Percentiles rank a stretch among this genome's conserved stretches.
Conservation (phyloP, 2,797 vertebrate genomes). For the Pempheris klunzingeri region DNA sequence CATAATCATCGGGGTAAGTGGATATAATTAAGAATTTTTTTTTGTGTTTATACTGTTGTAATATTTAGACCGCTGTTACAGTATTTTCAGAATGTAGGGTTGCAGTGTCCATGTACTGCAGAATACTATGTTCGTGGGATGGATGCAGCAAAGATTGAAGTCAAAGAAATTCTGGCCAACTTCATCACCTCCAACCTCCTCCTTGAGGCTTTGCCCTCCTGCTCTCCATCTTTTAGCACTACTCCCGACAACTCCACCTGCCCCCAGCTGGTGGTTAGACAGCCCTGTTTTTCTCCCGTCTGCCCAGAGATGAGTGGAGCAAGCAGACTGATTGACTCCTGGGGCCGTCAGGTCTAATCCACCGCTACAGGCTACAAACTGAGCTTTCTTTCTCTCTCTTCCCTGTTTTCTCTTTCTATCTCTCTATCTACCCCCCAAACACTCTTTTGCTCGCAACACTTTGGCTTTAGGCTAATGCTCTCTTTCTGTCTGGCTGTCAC, state of each 20-base stretch:
- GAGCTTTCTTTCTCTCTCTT: slow-evolving; percentile 28
- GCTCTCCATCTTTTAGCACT: slow-evolving; percentile 32
- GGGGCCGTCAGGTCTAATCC: slow-evolving; percentile 65
- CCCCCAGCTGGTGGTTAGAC: slow-evolving; percentile 48
- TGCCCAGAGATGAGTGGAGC: slow-evolving; percentile 69
- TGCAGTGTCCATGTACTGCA: not conserved
- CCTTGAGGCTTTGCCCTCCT: slow-evolving; percentile 25
- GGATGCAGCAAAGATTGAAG: not conserved
- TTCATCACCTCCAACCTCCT: slow-evolving; percentile 32
- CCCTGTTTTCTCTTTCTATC: slow-evolving; percentile 35
- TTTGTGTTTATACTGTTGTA: not conserved
- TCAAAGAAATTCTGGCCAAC: not conserved
- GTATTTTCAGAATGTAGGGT: not conserved
- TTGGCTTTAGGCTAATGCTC: slow-evolving; percentile 69
- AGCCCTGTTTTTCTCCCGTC: slow-evolving; percentile 56
- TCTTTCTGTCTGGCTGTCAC: slow-evolving; percentile 63
- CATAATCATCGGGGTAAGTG: not conserved
- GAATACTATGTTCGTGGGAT: not conserved
- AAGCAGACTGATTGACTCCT: slow-evolving; percentile 72
- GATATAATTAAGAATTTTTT: not conserved
- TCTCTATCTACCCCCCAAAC: slow-evolving; percentile 44
- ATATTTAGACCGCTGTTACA: not conserved
- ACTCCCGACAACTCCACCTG: slow-evolving; percentile 38
- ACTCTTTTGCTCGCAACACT: slow-evolving; percentile 49
- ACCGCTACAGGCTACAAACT: slow-evolving; percentile 65